phyloP scores from a whole-genome alignment of 92 coral and sea anemone genomes.

The Porites lobata region DNA sequence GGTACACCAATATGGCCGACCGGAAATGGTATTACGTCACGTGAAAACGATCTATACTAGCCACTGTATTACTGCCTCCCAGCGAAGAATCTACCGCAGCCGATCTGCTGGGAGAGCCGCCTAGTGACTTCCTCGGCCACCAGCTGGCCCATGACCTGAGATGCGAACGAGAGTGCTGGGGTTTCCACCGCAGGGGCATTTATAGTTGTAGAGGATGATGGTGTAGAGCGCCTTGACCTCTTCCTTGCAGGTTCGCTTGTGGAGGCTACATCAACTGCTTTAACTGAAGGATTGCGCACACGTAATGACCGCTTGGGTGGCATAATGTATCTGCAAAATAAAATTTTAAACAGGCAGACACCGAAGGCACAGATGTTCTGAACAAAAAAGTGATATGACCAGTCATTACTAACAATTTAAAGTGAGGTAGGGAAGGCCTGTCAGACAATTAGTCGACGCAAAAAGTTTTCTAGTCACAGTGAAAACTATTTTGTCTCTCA shows the following conservation, averaged over 20 bases:
- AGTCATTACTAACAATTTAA: too few species aligned
- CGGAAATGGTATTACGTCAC: too few species aligned
- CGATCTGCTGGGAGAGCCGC: too few species aligned
- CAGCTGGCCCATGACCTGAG: not conserved
- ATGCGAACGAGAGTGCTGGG: not conserved
- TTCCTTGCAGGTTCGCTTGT: not conserved
- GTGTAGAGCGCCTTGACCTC: not conserved
- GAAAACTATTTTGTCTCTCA: too few species aligned
- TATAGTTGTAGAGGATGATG: not conserved
- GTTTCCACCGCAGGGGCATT: not conserved
- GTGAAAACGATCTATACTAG: too few species aligned
- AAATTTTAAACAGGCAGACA: not conserved
- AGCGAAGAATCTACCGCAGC: too few species aligned
- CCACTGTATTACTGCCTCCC: too few species aligned
- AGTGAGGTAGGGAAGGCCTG: not conserved
- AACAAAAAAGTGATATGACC: too few species aligned
- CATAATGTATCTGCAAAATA: conserved; percentile 8
- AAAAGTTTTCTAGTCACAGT: conserved; percentile 6
- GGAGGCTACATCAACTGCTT: not conserved
- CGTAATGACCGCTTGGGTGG: not conserved
- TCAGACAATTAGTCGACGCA: conserved; percentile 5
- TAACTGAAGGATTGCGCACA: not conserved
- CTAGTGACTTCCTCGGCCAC: not conserved
- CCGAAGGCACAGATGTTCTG: not conserved
- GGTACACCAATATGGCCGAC: too few species aligned